Conservation (phyloP, 2,797 vertebrate species). For the Chanos chanos region DNA sequence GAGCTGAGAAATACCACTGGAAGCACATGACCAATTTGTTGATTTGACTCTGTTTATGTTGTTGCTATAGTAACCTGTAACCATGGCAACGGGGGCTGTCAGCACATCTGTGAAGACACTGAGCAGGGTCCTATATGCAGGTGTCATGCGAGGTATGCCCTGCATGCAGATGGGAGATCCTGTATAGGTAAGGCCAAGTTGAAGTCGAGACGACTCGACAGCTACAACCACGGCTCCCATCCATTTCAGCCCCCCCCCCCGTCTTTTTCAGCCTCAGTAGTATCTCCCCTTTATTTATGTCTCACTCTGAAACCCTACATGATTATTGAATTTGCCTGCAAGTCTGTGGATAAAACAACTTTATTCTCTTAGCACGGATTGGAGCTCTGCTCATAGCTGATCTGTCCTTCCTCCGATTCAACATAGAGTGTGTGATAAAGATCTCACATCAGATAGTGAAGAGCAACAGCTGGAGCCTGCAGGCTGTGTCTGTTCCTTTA, state of each 20-base stretch:
- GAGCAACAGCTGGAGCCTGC: slow-evolving; percentile 39
- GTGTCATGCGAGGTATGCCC: slow-evolving; percentile 86
- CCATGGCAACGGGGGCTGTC: slow-evolving; percentile 96
- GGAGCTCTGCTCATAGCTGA: slow-evolving; percentile 19
- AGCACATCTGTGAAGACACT: slow-evolving; percentile 92
- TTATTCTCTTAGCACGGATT: slow-evolving; percentile 2
- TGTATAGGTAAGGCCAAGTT: slow-evolving; percentile 91
- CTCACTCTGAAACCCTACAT: slow-evolving; percentile 6
- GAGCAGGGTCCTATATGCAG: slow-evolving; percentile 85
- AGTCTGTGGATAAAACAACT: slow-evolving; percentile 1
- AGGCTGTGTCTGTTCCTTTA: slow-evolving; percentile 47
- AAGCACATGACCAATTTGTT: background rate
- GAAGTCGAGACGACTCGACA: too few relatives aligned
- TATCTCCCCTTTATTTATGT: too few relatives aligned
- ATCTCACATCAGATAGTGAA: slow-evolving; percentile 51
- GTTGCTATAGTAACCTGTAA: slow-evolving; percentile 86
- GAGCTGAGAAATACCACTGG: slow-evolving; percentile 2
- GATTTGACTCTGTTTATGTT: slow-evolving; percentile 23
- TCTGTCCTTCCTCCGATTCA: slow-evolving; percentile 18
- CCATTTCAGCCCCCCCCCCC: too few relatives aligned
- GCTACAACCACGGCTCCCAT: too few relatives aligned
- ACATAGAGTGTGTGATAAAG: slow-evolving; percentile 31
- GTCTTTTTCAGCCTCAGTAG: too few relatives aligned
- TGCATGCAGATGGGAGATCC: slow-evolving; percentile 83
- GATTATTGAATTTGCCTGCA: background rate